Conservation (phyloP, 1,140 invertebrate species). For the Penaeus chinensis region DNA sequence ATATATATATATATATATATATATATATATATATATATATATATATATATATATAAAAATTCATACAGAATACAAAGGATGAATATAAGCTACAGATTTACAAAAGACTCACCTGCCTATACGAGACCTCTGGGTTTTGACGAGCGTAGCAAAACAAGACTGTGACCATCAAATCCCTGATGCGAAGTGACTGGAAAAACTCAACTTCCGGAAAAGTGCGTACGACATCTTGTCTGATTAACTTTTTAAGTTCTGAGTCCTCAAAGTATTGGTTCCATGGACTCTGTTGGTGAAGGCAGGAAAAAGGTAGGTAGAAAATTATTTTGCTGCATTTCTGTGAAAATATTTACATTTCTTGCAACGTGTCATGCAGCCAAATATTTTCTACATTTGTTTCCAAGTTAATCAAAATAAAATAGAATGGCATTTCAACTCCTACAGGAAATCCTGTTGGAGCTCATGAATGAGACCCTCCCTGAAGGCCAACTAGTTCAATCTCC, state of each 20-base stretch:
- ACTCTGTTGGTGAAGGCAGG: constrained; percentile 71
- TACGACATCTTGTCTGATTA: constrained; percentile 84
- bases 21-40: no score
- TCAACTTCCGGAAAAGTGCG: constrained; percentile 83
- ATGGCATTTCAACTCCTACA: no score
- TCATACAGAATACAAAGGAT: no score
- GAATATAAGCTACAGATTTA: no score
- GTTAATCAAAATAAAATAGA: no score
- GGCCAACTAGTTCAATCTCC: no score
- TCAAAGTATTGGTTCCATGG: constrained; percentile 85
- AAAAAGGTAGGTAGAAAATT: constrained; percentile 21
- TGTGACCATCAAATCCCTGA: constrained; percentile 80
- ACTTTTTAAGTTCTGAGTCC: constrained; percentile 79
- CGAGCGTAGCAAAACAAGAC: constrained; percentile 81
- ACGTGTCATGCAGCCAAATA: no score
- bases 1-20: no score
- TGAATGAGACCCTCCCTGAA: no score
- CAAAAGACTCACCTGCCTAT: constrained; percentile 74
- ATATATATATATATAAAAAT: no score
- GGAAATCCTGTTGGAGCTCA: no score
- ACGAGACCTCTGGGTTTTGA: constrained; percentile 78
- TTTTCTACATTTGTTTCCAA: no score
- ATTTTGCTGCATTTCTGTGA: not conserved
- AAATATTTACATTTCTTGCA: not conserved
- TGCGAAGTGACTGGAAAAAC: constrained; percentile 78